Base-by-base conservation (phyloP, 1,140 invertebrate genomes). In the Drosophila athabasca region DNA sequence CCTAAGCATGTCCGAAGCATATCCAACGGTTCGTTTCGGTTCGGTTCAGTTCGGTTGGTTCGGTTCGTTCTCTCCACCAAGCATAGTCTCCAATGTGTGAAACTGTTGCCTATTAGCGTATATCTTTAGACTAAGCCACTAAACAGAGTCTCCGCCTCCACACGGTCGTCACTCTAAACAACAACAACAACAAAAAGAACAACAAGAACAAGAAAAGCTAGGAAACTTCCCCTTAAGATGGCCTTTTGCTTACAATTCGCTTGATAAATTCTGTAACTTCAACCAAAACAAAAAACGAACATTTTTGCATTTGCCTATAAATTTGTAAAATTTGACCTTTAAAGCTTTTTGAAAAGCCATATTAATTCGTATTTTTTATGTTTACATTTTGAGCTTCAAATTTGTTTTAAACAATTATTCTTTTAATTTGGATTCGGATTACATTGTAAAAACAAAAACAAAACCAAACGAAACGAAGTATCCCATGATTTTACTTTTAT, bases 291-390 rank as follows among this genome's bases (percentile, higher is more conserved):
- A 26, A 26, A 26, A 26, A 26, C 17, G 17, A 19, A 19, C 17
- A 35, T 48, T 22, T 68, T 29, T 68, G 43, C 58, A 76, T 70
- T 77, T 65, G 54, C 53, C 61, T 76, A 39, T 74, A 48, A 67
- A 54, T 44, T 49, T 81, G 75, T 79, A 71, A 76, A 39, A 59
- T 48, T 46, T 88, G 83, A 88, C 83, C 76, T 88, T 88, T 88
- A 68, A 88, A 88, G 83, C 83, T 88, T 88, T 88, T 88, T 59
- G 83, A 87, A 88, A 87, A 87, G 83, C 83, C 75, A 74, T 88
- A 83, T 88, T 88, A 82, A 75, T 61, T 70, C 82, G 62, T 87
- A 58, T 64, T 59, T 61, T 66, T 65, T 46, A 66, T 46, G 15
- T 65, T 48, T 52, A 59, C 48, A 50, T 9, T 31, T 48, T 57